phyloP scores from a whole-genome alignment of 2,797 vertebrate genomes.

The Alexandromys oeconomus region DNA sequence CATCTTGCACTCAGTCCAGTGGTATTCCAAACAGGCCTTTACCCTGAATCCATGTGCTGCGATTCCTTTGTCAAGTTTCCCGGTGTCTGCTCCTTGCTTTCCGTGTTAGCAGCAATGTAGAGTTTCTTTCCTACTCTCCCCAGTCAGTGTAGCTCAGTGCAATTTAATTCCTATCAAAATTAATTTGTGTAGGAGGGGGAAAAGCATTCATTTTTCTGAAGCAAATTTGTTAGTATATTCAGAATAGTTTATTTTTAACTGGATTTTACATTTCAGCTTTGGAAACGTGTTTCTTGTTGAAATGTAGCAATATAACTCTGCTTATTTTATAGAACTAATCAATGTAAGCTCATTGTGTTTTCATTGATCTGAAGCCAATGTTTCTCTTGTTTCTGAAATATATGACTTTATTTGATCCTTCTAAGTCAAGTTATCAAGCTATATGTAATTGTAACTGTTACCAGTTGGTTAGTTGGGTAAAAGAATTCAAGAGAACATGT shows the following conservation, averaged over 20 bases:
- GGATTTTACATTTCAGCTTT: not conserved
- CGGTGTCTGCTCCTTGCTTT: not conserved
- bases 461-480: constrained; percentile 7
- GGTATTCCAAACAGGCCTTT: not conserved
- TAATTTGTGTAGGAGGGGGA: not conserved
- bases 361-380: constrained; percentile 15
- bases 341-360: not conserved
- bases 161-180: not conserved
- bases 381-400: constrained; percentile 55
- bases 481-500: not conserved
- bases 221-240: constrained; percentile 3
- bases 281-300: not conserved
- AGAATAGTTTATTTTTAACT: constrained; percentile 16
- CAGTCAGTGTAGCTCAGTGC: not conserved
- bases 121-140: not conserved
- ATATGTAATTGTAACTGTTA: constrained; percentile 12
- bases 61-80: not conserved
- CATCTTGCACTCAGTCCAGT: not conserved
- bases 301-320: not conserved
- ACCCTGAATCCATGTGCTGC: fast-evolving
- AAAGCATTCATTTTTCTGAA: not conserved
- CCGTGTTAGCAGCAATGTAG: not conserved
- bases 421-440: not conserved
- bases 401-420: constrained; percentile 26
- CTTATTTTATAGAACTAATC: constrained; percentile 31